Evolutionary conservation across 2,797 vertebrate species (phyloP).

Genomic region (Pangasius djambal): DNA sequence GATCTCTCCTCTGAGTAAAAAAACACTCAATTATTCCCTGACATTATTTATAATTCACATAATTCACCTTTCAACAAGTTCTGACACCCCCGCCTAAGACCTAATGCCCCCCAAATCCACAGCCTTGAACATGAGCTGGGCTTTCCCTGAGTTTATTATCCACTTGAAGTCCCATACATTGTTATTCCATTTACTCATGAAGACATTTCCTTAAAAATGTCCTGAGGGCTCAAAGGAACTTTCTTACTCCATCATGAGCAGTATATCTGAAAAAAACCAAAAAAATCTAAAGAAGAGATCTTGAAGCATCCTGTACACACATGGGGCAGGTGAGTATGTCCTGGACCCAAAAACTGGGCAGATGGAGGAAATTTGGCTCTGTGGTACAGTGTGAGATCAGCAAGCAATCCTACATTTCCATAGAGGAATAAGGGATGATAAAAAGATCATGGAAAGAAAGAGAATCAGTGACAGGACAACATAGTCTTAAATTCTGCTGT

Average conservation of each 20-base stretch:
- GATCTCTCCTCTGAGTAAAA: conserved; percentile 54
- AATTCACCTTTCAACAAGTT: conserved; percentile 65
- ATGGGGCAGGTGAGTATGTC: conserved; percentile 6
- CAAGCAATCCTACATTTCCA: conserved; percentile 6
- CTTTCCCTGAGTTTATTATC: conserved; percentile 42
- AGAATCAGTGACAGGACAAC: neutral
- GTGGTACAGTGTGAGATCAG: neutral
- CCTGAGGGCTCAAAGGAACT: neutral
- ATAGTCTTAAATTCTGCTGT: neutral
- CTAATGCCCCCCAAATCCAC: conserved; percentile 40
- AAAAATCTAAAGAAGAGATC: neutral
- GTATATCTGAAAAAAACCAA: neutral
- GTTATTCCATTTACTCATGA: conserved; percentile 21
- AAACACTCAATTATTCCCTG: conserved; percentile 62
- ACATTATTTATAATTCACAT: conserved; percentile 68
- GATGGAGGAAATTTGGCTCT: conserved; percentile 21
- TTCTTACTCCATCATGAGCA: neutral
- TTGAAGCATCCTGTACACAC: neutral
- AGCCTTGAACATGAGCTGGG: conserved; percentile 54
- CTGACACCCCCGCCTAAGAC: conserved; percentile 43
- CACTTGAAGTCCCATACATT: conserved; percentile 32
- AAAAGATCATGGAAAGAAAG: neutral
- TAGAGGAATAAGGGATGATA: conserved; percentile 10
- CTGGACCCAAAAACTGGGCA: conserved; percentile 3
- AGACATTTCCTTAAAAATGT: conserved; percentile 21